phyloP scores from a whole-genome alignment of 2,888 invertebrate species.

The Drosophila pullipes region DNA sequence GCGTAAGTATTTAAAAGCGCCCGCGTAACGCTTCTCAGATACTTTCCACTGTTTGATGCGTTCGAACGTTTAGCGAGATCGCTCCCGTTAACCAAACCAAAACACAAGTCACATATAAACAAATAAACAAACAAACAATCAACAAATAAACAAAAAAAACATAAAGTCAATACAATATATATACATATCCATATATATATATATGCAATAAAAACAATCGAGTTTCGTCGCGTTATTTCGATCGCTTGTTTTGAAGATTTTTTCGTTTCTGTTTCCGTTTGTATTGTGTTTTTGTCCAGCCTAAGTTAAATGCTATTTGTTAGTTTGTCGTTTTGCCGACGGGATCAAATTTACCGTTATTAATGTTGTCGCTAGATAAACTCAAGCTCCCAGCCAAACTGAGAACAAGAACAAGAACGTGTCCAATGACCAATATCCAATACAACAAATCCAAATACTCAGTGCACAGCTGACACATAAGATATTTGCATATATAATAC shows the following conservation, averaged over 20 bases:
- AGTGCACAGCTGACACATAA: slow-evolving; percentile 49
- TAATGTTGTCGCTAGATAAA: slow-evolving; percentile 63
- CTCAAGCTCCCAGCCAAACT: slow-evolving; percentile 29
- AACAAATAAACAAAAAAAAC: slow-evolving; percentile 7
- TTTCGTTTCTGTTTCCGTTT: slow-evolving; percentile 7
- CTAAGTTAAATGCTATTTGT: slow-evolving; percentile 34
- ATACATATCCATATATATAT: not conserved
- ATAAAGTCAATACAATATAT: slow-evolving; percentile 1
- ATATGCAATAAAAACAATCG: slow-evolving; percentile 9
- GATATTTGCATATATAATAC: not conserved
- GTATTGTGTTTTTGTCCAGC: slow-evolving; percentile 7
- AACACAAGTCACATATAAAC: slow-evolving; percentile 14
- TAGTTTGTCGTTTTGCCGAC: slow-evolving; percentile 25
- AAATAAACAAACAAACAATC: slow-evolving; percentile 4
- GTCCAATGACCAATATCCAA: not conserved
- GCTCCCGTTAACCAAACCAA: slow-evolving; percentile 41
- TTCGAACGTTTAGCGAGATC: slow-evolving; percentile 64
- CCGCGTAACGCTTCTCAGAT: slow-evolving; percentile 72
- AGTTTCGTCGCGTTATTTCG: not conserved
- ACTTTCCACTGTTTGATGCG: slow-evolving; percentile 78
- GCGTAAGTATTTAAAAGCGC: slow-evolving; percentile 73
- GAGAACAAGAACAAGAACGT: slow-evolving; percentile 47
- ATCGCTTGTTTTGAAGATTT: slow-evolving; percentile 1
- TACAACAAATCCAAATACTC: slow-evolving; percentile 32
- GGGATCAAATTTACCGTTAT: slow-evolving; percentile 55